These are phyloP conservation scores for Drosophila guanche DNA, from an alignment of 1,140 invertebrate species.

Conservation along the genomic window DNA sequence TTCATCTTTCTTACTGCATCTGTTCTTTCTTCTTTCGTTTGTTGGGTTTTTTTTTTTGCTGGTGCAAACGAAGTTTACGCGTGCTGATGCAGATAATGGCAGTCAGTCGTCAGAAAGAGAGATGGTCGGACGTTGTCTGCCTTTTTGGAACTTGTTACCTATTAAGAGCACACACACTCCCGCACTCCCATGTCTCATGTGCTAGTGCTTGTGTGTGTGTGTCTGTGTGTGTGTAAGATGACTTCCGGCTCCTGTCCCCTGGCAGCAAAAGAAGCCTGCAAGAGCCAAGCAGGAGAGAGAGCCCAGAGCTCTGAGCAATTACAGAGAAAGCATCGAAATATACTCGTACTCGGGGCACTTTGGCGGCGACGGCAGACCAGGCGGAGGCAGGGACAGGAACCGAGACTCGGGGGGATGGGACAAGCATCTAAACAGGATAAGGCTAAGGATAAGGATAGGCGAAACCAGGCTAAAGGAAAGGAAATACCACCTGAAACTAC, in stretches of 20 bases:
- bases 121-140: constrained; percentile 47
- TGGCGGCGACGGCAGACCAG: too few relatives aligned
- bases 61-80: constrained; percentile 78
- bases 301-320: constrained; percentile 58
- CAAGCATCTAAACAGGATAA: constrained; percentile 39
- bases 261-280: too few relatives aligned
- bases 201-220: constrained; percentile 17
- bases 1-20: constrained; percentile 10
- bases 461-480: constrained; percentile 68
- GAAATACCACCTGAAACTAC: constrained; percentile 31
- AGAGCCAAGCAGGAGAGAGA: neutral
- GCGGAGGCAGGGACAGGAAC: too few relatives aligned
- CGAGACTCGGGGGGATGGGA: neutral
- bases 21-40: constrained; percentile 14
- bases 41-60: constrained; percentile 21
- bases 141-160: constrained; percentile 53
- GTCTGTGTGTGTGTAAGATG: constrained; percentile 35
- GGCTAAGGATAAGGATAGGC: constrained; percentile 25
- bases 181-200: constrained; percentile 3
- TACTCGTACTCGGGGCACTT: constrained; percentile 22
- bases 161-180: constrained; percentile 44
- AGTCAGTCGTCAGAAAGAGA: constrained; percentile 57
- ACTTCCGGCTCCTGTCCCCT: constrained; percentile 47
- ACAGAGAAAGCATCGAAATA: constrained; percentile 68
- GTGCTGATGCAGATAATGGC: constrained; percentile 77